A percentile compares a stretch with the other conserved stretches of the same genome.
Conservation (phyloP, 2,797 vertebrate species). For the Gallinago solitaria region DNA sequence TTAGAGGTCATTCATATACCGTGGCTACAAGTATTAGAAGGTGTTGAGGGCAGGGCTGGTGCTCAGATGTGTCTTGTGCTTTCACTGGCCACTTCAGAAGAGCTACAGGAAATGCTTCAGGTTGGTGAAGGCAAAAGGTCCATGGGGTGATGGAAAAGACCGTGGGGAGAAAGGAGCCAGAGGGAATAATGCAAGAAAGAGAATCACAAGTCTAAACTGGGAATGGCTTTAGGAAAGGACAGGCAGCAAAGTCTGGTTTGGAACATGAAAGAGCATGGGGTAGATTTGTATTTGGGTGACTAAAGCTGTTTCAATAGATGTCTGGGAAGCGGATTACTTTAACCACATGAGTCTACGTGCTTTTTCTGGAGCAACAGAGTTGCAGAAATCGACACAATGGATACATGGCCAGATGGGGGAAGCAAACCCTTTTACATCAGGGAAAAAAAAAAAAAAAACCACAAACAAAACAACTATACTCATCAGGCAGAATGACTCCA, state of each 20-base stretch:
- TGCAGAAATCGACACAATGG: constrained; percentile 5
- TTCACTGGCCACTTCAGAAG: background rate
- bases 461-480: background rate
- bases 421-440: constrained; percentile 56
- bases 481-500: background rate
- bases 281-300: background rate
- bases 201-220: background rate
- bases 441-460: background rate
- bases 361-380: background rate
- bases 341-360: background rate
- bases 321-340: background rate
- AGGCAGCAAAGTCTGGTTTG: background rate
- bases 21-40: background rate
- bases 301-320: background rate
- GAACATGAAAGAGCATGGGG: background rate
- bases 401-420: constrained; percentile 60
- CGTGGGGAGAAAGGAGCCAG: background rate
- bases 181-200: background rate
- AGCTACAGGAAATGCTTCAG: background rate
- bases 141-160: background rate
- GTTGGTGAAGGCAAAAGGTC: background rate
- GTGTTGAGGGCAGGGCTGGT: background rate
- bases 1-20: background rate
- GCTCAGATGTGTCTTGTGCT: background rate
- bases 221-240: background rate